phyloP scores from a whole-genome alignment of 2,888 invertebrate genomes.

The Chaetoderma sp. region DNA sequence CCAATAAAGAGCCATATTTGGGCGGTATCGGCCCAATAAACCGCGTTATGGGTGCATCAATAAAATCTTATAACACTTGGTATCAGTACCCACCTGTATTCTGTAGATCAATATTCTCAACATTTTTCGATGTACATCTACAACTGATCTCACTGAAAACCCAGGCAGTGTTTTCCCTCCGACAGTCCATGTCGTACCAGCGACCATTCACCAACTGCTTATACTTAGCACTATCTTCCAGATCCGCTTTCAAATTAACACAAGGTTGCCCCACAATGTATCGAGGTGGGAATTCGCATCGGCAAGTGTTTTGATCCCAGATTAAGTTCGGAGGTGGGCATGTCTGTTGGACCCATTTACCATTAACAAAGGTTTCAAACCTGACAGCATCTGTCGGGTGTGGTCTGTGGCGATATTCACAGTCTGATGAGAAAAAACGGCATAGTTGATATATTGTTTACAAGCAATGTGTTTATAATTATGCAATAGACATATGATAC shows the following conservation, averaged over 20 bases:
- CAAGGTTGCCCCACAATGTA: constrained; percentile 4
- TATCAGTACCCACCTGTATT: too few species aligned
- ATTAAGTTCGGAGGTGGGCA: constrained; percentile 33
- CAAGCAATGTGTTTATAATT: not conserved
- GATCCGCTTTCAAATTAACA: constrained; percentile 8
- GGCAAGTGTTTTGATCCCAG: constrained; percentile 42
- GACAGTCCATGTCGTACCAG: constrained; percentile 41
- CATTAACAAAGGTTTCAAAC: constrained; percentile 37
- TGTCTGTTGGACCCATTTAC: constrained; percentile 37
- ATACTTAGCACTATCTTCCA: constrained; percentile 28
- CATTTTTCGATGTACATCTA: too few species aligned
- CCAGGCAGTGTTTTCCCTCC: too few species aligned
- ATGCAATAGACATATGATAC: too few species aligned
- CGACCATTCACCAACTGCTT: constrained; percentile 40
- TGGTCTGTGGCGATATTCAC: constrained; percentile 25
- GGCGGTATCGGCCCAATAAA: too few species aligned
- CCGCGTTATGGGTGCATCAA: too few species aligned
- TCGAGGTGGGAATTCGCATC: constrained; percentile 36
- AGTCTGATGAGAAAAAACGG: constrained; percentile 22
- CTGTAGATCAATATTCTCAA: too few species aligned
- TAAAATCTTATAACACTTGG: too few species aligned
- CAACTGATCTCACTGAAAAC: too few species aligned
- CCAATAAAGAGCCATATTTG: too few species aligned
- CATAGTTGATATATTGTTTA: not conserved
- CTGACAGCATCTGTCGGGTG: constrained; percentile 34